A percentile compares a stretch with the other conserved stretches of the same genome.
Conservation (phyloP, 2,888 invertebrate genomes). For the Melanchra persicariae region DNA sequence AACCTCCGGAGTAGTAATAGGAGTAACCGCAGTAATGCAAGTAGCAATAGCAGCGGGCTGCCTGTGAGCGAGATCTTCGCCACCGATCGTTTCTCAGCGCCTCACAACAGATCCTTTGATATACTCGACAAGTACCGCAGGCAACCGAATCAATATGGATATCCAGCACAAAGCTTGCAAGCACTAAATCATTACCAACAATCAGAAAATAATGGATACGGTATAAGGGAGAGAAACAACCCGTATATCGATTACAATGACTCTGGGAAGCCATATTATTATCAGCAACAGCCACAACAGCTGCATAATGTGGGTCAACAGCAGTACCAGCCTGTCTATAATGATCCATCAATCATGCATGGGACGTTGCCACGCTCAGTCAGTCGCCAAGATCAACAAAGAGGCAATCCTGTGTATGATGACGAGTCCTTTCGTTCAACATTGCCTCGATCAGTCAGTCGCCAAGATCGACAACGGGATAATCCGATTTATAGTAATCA, state of each 20-base stretch:
- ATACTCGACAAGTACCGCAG: slow-evolving; percentile 83
- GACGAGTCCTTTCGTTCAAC: slow-evolving; percentile 76
- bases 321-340: slow-evolving; percentile 78
- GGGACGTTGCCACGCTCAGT: slow-evolving; percentile 79
- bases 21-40: slow-evolving; percentile 83
- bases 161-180: slow-evolving; percentile 87
- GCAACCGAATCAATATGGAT: slow-evolving; percentile 81
- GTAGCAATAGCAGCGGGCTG: slow-evolving; percentile 79
- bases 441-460: slow-evolving; percentile 76
- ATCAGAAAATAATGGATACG: slow-evolving; percentile 71
- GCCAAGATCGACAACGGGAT: slow-evolving; percentile 53
- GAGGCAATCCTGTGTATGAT: slow-evolving; percentile 49
- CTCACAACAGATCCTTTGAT: slow-evolving; percentile 84
- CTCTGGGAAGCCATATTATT: slow-evolving; percentile 70
- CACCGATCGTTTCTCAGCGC: slow-evolving; percentile 83
- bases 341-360: slow-evolving; percentile 73
- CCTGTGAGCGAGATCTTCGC: slow-evolving; percentile 87
- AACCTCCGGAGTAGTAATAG: slow-evolving; percentile 83
- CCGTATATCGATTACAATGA: slow-evolving; percentile 80
- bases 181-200: slow-evolving; percentile 82
- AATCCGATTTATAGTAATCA: slow-evolving; percentile 65
- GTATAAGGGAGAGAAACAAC: slow-evolving; percentile 72
- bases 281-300: slow-evolving; percentile 64
- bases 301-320: slow-evolving; percentile 67
- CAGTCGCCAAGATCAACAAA: slow-evolving; percentile 69